These are phyloP conservation scores for Philopedon plagiatum DNA, from an alignment of 2,888 invertebrate species.

Conservation along the genomic window DNA sequence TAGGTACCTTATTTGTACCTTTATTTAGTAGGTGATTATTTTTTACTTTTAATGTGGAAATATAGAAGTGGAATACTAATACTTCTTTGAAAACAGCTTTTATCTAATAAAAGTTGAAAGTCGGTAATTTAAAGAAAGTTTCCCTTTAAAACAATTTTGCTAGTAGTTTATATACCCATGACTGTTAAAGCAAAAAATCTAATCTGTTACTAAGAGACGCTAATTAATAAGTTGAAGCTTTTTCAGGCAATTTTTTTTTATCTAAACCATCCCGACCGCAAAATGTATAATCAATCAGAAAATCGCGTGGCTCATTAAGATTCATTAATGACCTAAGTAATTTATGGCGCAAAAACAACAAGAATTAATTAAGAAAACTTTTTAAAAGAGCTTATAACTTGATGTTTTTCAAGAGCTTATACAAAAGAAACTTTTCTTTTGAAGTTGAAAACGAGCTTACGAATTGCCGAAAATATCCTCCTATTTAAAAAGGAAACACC, in stretches of 20 bases:
- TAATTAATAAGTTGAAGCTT: conserved; percentile 6
- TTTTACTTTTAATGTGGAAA: too few species aligned
- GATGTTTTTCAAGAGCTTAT: conserved; percentile 13
- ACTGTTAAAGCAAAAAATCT: not conserved
- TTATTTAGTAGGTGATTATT: too few species aligned
- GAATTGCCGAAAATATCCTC: conserved; percentile 3
- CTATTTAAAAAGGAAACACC: not conserved
- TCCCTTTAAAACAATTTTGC: not conserved
- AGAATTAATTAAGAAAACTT: conserved; percentile 16
- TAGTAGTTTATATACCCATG: not conserved
- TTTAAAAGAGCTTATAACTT: conserved; percentile 11
- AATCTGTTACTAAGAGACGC: not conserved
- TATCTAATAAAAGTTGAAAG: too few species aligned
- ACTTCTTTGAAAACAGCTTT: too few species aligned
- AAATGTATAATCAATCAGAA: conserved; percentile 21
- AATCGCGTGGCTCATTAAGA: conserved; percentile 1
- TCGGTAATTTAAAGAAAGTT: not conserved
- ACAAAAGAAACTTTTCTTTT: conserved; percentile 21
- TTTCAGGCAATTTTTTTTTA: not conserved
- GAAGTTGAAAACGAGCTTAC: conserved; percentile 1
- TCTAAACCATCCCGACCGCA: not conserved
- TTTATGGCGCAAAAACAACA: conserved; percentile 17
- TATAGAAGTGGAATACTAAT: too few species aligned
- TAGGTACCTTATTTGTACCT: too few species aligned
- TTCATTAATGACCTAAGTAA: conserved; percentile 11